Evolutionary conservation across 2,113 vertebrate species (phyloP).

Genomic region (Neotoma lepida): DNA sequence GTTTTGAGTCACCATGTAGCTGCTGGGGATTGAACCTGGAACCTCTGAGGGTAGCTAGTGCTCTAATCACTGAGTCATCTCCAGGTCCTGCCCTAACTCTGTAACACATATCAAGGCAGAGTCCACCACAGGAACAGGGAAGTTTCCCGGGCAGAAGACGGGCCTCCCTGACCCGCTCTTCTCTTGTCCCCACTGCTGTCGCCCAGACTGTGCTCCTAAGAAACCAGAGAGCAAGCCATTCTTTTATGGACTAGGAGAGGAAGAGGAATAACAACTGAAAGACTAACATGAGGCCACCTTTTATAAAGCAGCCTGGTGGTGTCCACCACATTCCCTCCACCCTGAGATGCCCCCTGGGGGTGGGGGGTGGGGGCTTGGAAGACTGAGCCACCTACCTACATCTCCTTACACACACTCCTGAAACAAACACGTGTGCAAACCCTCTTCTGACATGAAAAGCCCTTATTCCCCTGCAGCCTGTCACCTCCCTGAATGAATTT

Average conservation of each 20-base stretch:
- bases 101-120: not conserved
- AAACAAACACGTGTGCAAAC: not conserved
- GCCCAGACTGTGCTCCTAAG: not conserved
- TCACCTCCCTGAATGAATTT: constrained; percentile 6
- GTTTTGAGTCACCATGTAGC: too few species aligned
- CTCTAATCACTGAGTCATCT: not conserved
- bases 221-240: not conserved
- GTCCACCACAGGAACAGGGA: not conserved
- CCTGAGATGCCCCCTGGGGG: not conserved
- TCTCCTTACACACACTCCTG: not conserved
- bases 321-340: not conserved
- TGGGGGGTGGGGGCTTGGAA: not conserved
- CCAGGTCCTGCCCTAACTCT: constrained; percentile 21
- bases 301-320: not conserved
- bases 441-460: constrained; percentile 42
- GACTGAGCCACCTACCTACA: not conserved
- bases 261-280: constrained; percentile 3
- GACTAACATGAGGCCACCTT: not conserved
- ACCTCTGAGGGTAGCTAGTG: not conserved
- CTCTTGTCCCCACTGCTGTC: not conserved
- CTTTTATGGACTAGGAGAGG: constrained; percentile 13
- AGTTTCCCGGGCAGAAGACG: constrained; percentile 42
- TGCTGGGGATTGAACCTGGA: not conserved
- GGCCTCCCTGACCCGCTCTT: not conserved
- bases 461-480: not conserved